These are phyloP conservation scores for Amblyjoppa proteus DNA, from an alignment of 2,888 invertebrate genomes.

Conservation along the genomic window DNA sequence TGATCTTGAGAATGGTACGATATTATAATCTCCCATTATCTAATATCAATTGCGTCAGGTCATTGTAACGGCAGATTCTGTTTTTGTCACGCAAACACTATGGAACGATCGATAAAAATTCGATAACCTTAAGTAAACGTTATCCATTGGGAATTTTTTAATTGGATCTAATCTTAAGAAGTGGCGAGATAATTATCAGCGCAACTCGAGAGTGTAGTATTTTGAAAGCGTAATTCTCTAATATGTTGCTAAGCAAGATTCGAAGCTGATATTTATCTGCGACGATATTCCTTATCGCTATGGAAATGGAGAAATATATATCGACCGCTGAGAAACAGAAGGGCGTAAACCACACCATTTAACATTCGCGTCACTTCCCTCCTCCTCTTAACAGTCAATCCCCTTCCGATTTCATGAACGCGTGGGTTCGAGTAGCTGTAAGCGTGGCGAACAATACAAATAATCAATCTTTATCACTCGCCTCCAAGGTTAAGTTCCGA, in stretches of 20 bases:
- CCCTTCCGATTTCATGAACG: neutral
- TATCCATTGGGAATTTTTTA: neutral
- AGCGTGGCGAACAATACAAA: neutral
- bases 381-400: neutral
- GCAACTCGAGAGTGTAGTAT: neutral
- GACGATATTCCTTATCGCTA: too few relatives aligned
- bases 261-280: neutral
- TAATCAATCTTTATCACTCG: neutral
- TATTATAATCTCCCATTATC: neutral
- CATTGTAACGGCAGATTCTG: neutral
- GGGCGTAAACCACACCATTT: too few relatives aligned
- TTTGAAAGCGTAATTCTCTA: neutral
- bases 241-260: neutral
- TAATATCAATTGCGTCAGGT: neutral
- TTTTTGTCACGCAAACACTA: neutral
- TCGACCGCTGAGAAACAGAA: too few relatives aligned
- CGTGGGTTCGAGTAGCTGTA: neutral
- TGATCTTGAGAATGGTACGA: conserved; percentile 4
- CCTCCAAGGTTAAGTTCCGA: neutral
- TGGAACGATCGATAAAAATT: neutral
- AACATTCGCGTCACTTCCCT: too few relatives aligned
- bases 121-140: neutral
- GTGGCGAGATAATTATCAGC: neutral
- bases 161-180: neutral
- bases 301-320: too few relatives aligned